Evolutionary conservation across 1,140 invertebrate genomes (phyloP), one percentile per base, ranked within the genome.

Genomic region (Mizuhopecten yessoensis): DNA sequence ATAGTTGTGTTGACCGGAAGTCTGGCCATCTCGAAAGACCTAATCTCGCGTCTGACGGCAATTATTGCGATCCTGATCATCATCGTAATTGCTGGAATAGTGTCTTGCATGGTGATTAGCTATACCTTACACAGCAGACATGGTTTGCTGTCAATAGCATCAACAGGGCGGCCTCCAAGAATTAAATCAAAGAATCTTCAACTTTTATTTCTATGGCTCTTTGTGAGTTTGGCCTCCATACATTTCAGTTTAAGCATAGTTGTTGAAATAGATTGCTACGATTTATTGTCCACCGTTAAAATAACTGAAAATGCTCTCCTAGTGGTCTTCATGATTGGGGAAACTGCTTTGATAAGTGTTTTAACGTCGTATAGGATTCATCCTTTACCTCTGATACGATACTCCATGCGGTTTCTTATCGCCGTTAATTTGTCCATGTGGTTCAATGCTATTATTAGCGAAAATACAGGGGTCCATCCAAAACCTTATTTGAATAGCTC

Each of bases 151-250:
- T 75, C 57, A 75, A 75, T 5, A 20, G 2, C 45, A 29, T 29
- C 20, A 5, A n/a, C 57, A 29, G n/a, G 23, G 29, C 23, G 1
- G n/a, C 17, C 9, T 9, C 57, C n/a, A n/a, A 20, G 23, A 23
- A 75, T 75, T 9, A 75, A 29, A 75, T 75, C 57, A 5, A n/a
- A 75, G 57, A 75, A 75, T 75, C 57, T 75, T n/a, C 57, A 75
- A 13, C 57, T 75, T 7, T 7, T 29, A 11, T 75, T 75, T n/a
- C 29, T 75, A 17, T 75, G 57, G 57, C 11, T 75, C 3, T 75
- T 75, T 29, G 57, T n/a, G 5, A 75, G n/a, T 75, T n/a, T n/a
- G n/a, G 23, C 57, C 11, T 75, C 57, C 57, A 11, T 75, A 29
- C 11, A 17, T 17, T 29, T 29, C n/a, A 5, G 57, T 75, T 75